Percentiles rank a stretch among this genome's conserved stretches.
These are phyloP conservation scores for Aproaerema taeniolella DNA, from an alignment of 2,888 invertebrate species.

Conservation along the genomic window DNA sequence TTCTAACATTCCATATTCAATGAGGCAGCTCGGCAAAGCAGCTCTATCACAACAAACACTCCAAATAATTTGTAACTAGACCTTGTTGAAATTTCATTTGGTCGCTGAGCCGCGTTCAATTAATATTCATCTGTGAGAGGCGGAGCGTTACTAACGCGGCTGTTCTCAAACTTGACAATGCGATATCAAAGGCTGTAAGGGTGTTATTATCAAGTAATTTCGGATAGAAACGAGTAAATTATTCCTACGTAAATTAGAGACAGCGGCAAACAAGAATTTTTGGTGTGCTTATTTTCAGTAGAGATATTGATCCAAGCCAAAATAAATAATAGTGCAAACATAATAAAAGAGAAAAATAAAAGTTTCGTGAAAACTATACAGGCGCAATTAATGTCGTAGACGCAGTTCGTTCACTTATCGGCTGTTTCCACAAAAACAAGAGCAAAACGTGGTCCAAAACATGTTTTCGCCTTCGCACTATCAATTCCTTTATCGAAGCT, in stretches of 20 bases:
- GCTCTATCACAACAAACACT: slow-evolving; percentile 22
- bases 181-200: slow-evolving; percentile 7
- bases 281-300: too few relatives aligned
- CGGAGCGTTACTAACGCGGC: slow-evolving; percentile 6
- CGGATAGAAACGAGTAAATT: not conserved
- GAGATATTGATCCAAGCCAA: too few relatives aligned
- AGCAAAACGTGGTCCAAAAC: slow-evolving; percentile 5
- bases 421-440: slow-evolving; percentile 8
- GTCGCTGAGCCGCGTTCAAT: slow-evolving; percentile 6
- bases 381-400: too few relatives aligned
- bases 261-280: too few relatives aligned
- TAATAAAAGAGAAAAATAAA: too few relatives aligned
- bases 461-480: slow-evolving; percentile 6
- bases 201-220: slow-evolving; percentile 7
- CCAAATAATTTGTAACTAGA: slow-evolving; percentile 5
- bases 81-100: slow-evolving; percentile 4
- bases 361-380: too few relatives aligned
- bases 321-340: too few relatives aligned
- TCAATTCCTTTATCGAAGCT: slow-evolving; percentile 10
- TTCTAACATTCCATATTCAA: slow-evolving; percentile 56
- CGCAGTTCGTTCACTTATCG: slow-evolving; percentile 7
- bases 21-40: slow-evolving; percentile 29
- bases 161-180: slow-evolving; percentile 9
- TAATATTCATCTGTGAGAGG: slow-evolving; percentile 6
- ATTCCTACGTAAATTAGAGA: too few relatives aligned